Base-by-base conservation (phyloP, 2,113 vertebrate genomes). In the Vidua macroura region DNA sequence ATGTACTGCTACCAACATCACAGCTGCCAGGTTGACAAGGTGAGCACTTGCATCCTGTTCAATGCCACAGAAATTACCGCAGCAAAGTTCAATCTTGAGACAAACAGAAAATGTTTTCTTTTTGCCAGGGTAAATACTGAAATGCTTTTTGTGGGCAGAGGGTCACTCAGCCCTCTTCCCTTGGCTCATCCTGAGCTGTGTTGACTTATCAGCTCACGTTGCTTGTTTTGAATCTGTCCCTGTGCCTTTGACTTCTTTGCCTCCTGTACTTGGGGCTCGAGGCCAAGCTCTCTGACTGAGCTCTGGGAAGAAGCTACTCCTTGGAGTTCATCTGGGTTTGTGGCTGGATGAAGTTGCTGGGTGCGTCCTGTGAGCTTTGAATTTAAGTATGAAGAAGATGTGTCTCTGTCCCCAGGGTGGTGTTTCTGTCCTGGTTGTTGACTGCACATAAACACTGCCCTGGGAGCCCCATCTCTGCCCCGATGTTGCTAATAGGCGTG, bases 131-230 rank as follows among this genome's bases (percentile, higher is more conserved):
- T 49, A 28, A 91, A 33, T 5, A 17, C 24, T 9, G 13, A 19
- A 64, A 9, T 15, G 6, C 5, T 62, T 51, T 46, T 46, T 73
- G 51, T 35, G 56, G 15, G 17, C 33, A 21, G 35, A 11, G 75
- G 25, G 31, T 56, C 72, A 76, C 35, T 60, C 21, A 4, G 13
- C 28, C 5, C 23, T 73, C 41, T 82, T 56, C 41, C 59, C 18
- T 68, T 8, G 1, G 53, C 59, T 75, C 10, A 1, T 58, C 66
- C 24, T 4, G 6, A 0, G 4, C 31, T 7, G 0, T 17, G 15
- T 69, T 86, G 30, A 88, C 49, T 9, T 23, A 0, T 66, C 55
- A 21, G n/a, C 15, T 33, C 2, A 10, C 0, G 0, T 12, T 25
- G 43, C n/a, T 88, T 49, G 49, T 18, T 76, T 64, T 4, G 19